Evolutionary conservation across 1,140 invertebrate species (phyloP), one percentile per base, ranked within the genome.

Genomic region (Holotrichia oblita): DNA sequence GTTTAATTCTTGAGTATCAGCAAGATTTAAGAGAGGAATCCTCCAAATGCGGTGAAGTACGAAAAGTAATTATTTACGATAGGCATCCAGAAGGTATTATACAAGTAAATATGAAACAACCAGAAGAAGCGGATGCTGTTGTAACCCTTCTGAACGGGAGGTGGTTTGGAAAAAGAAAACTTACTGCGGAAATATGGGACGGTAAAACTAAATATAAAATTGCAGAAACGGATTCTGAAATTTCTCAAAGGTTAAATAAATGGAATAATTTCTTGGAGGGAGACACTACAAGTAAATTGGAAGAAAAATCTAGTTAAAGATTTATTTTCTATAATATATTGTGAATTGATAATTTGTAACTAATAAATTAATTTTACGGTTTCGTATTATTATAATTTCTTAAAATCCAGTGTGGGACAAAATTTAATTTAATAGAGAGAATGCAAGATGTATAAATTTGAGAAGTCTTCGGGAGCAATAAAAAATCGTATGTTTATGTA

Each of bases 151-250:
- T 99, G 82, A 95, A 99, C 88, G 94, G 95, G 0, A 90, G 97
- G n/a, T 97, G 94, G 91, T 99, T 99, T 89, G 94, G 93, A 3
- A 93, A 97, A 83, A 89, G 95, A 40, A 91, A 94, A 87, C 90
- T 99, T 22, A 91, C 89, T 4, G 98, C 97, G 2, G 93, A 94
- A 85, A 93, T 94, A 79, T 99, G 97, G 96, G 98, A 99, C 89
- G 98, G 98, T 6, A 94, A 94, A 86, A 97, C 96, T 0, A 99
- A 98, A 87, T 99, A 95, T 87, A 96, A 93, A 85, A 92, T 98
- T 82, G 89, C 91, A 77, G 98, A 99, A 88, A 97, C 97, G 0
- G 96, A 97, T 84, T 93, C 93, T 73, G 95, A 99, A 86, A 92
- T 93, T 4, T 92, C 93, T 78, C 90, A 94, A 78, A 88, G 98